A percentile compares a stretch with the other conserved stretches of the same genome.
Evolutionary conservation across 2,888 invertebrate genomes (phyloP).

Genomic region (Hirudinaria manillensis): DNA sequence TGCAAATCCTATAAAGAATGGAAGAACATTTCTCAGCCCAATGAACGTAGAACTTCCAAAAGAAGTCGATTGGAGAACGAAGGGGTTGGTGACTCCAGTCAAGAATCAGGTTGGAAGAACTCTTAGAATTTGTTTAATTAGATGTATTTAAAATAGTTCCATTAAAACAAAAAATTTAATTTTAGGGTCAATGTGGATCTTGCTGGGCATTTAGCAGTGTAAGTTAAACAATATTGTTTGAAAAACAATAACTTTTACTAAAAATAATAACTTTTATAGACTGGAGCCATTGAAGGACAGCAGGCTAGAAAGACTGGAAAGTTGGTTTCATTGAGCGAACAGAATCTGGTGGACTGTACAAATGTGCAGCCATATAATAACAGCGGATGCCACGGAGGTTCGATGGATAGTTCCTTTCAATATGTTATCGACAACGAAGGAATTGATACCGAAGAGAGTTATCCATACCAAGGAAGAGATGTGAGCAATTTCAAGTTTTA

Average conservation of each 20-base stretch:
- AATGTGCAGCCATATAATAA: constrained; percentile 30
- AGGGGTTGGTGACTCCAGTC: constrained; percentile 45
- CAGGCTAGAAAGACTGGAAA: constrained; percentile 22
- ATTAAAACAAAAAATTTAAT: not conserved
- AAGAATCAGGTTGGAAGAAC: constrained; percentile 42
- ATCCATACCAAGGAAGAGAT: constrained; percentile 45
- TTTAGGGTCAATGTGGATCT: constrained; percentile 27
- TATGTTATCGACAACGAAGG: constrained; percentile 64
- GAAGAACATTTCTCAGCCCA: constrained; percentile 32
- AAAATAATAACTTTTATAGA: not conserved
- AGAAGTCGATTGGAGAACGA: constrained; percentile 44
- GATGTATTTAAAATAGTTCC: not conserved
- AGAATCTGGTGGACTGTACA: constrained; percentile 56
- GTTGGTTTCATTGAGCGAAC: constrained; percentile 46
- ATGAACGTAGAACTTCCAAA: constrained; percentile 37
- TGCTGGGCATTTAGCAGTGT: constrained; percentile 30
- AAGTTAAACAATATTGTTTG: not conserved
- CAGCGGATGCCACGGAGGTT: constrained; percentile 40
- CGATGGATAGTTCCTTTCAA: constrained; percentile 42
- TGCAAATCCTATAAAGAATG: not conserved
- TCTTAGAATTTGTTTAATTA: too few relatives aligned
- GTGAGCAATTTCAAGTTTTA: not conserved
- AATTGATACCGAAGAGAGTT: constrained; percentile 59
- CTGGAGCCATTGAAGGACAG: constrained; percentile 30
- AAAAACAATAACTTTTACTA: not conserved